Evolutionary conservation across 2,113 vertebrate genomes (phyloP).

Genomic region (Burhinus oedicnemus): DNA sequence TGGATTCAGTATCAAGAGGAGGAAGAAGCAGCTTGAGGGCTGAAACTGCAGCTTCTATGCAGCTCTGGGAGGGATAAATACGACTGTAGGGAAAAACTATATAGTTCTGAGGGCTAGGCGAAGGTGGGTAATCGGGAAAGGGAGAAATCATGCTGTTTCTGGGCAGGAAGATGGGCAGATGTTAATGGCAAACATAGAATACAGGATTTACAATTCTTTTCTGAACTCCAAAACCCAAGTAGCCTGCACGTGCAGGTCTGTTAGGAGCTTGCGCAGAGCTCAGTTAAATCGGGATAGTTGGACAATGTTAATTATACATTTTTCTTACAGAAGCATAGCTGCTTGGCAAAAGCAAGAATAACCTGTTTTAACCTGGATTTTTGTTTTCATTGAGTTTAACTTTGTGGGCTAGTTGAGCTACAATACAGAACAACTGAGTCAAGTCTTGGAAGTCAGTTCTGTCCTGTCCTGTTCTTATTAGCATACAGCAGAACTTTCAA

Average conservation of each 20-base stretch:
- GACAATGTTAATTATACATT: neutral
- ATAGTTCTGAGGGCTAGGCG: neutral
- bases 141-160: neutral
- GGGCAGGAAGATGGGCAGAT: neutral
- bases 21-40: neutral
- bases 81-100: neutral
- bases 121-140: neutral
- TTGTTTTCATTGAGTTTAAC: neutral
- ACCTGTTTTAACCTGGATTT: neutral
- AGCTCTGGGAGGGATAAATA: neutral
- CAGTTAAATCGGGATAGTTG: neutral
- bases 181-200: neutral
- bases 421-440: neutral
- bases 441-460: neutral
- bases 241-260: neutral
- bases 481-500: neutral
- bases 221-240: neutral
- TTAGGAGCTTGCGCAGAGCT: neutral
- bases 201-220: neutral
- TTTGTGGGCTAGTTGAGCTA: neutral
- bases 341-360: neutral
- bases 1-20: neutral
- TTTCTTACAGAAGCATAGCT: neutral
- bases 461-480: neutral
- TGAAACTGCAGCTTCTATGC: neutral